Conservation (phyloP, 2,797 vertebrate species). For the Argyrosomus regius region DNA sequence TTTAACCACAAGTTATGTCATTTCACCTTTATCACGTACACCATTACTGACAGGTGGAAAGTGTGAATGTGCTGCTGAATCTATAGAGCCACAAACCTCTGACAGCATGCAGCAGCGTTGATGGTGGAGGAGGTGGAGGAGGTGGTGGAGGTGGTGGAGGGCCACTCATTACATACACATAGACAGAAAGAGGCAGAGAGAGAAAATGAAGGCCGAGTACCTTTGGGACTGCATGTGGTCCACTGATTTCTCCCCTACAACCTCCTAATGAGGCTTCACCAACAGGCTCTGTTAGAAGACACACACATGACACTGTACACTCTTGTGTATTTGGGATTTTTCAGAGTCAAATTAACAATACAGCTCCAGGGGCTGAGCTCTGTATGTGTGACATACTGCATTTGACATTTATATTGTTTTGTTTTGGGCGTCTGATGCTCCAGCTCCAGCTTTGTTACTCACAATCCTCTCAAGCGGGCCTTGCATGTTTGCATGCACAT, state of each 20-base stretch:
- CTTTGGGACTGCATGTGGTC: slow-evolving; percentile 55
- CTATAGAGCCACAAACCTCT: background rate
- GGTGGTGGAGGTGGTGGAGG: background rate
- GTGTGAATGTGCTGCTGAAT: background rate
- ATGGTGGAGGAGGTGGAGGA: no score
- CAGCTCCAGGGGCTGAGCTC: slow-evolving; percentile 46
- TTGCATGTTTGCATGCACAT: slow-evolving; percentile 24
- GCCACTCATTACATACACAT: slow-evolving; percentile 15
- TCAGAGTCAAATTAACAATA: slow-evolving; percentile 39
- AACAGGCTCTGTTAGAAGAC: slow-evolving; percentile 13
- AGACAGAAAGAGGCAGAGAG: slow-evolving; percentile 2
- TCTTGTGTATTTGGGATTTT: slow-evolving; percentile 41
- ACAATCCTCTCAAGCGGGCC: slow-evolving; percentile 9
- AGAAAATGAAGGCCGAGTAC: slow-evolving; percentile 32
- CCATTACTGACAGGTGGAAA: background rate
- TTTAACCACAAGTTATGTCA: background rate
- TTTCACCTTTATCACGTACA: background rate
- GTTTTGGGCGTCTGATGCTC: slow-evolving; percentile 22
- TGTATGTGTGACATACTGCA: slow-evolving; percentile 22
- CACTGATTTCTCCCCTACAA: slow-evolving; percentile 43
- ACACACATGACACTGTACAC: slow-evolving; percentile 11
- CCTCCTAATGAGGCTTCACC: slow-evolving; percentile 40
- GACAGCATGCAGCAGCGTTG: no score
- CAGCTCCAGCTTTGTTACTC: slow-evolving; percentile 18
- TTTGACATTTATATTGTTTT: slow-evolving; percentile 63